These are phyloP conservation scores for Chrysemys picta DNA, from an alignment of 2,113 vertebrate genomes.

Conservation along the genomic window DNA sequence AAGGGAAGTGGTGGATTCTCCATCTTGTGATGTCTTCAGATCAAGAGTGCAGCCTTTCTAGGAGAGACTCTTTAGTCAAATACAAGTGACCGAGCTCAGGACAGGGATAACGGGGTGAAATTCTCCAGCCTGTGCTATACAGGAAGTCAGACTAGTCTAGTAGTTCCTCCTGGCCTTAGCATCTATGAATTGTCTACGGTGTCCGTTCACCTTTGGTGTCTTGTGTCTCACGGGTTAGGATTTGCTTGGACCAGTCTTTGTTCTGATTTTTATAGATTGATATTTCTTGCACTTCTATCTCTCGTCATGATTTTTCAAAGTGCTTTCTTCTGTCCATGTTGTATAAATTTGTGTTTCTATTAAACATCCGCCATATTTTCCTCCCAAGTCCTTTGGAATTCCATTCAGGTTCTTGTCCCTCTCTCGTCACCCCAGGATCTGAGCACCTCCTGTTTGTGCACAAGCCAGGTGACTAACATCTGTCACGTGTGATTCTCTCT, in stretches of 20 bases:
- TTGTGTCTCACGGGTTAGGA: neutral
- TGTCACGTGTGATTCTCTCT: neutral
- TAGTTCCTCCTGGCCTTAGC: neutral
- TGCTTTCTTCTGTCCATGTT: neutral
- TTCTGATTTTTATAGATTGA: neutral
- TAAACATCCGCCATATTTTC: neutral
- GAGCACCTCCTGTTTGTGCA: neutral
- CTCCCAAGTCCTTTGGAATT: neutral
- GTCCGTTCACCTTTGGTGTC: fast-evolving
- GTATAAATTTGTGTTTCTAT: neutral
- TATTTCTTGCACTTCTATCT: neutral
- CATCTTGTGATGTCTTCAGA: neutral
- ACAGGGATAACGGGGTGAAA: neutral
- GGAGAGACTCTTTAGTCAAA: neutral
- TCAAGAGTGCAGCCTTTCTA: neutral
- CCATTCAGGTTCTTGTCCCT: neutral
- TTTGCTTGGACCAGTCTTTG: neutral
- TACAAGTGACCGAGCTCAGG: neutral
- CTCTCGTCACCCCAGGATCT: neutral
- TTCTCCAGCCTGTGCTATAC: neutral
- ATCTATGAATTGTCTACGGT: neutral
- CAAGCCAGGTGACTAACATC: neutral
- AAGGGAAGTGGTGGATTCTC: neutral
- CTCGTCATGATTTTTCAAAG: neutral
- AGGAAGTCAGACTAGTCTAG: neutral